Base-by-base conservation (phyloP, 1,140 invertebrate species). In the Drosophila persimilis region DNA sequence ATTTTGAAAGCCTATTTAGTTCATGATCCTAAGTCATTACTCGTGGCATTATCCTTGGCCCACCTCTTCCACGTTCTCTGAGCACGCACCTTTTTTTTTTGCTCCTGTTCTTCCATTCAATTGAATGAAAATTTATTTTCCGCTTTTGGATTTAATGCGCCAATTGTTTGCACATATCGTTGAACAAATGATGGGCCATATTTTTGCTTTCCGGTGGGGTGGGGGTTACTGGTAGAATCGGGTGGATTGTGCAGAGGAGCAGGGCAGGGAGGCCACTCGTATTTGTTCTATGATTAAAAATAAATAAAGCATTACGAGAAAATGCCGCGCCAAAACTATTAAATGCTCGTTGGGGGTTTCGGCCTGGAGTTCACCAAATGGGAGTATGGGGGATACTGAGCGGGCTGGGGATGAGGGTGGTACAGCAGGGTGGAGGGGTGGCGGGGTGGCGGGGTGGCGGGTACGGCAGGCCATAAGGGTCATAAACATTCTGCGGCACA, bases 211-310 rank as follows among this genome's bases (percentile, higher is more conserved):
- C 20, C 20, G 20, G 20, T 20, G 20, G 20, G 20, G 43, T 2
- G 29, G 29, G 29, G 29, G 29, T 6, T 8, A 29, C 29, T 8
- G 29, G 29, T 29, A 6, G 6, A 7, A 29, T 29, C 7, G 29
- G 29, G 26, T 7, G 29, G 29, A 29, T 1, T 29, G 6, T 6
- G 7, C 6, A 1, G 9, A 3, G 22, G 39, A 2, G 52, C 8
- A 5, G 6, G 13, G 5, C 9, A 1, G 39, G n/a, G 26, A 35
- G 60, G 31, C 31, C 53, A 50, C 45, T 55, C 78, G 79, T 80
- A 85, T 85, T 85, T 85, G 80, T 85, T 85, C 77, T 86, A 80
- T 85, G 80, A 85, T 85, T 85, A 85, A 85, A 85, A 86, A 86
- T 84, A 85, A 84, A 84, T 86, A 85, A 85, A 85, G 63, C 80